Evolutionary conservation across 2,113 vertebrate genomes (phyloP).

Genomic region (Origma solitaria): DNA sequence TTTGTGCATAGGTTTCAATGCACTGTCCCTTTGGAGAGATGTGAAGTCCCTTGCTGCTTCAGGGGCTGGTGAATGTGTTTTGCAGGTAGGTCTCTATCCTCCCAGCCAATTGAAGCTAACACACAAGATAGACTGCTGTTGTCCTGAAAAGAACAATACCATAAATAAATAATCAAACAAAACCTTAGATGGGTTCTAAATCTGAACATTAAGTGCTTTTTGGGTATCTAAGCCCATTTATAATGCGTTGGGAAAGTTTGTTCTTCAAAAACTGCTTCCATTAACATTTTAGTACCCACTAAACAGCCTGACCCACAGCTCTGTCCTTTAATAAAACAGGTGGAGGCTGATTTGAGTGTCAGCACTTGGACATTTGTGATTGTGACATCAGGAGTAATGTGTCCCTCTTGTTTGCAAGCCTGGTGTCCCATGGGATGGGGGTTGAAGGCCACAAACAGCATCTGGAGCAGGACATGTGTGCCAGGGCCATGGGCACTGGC

Average conservation of each 20-base stretch:
- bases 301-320: conserved; percentile 36
- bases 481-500: neutral
- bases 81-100: neutral
- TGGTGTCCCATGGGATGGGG: neutral
- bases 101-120: neutral
- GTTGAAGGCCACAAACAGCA: neutral
- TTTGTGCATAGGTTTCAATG: neutral
- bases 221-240: neutral
- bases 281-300: conserved; percentile 51
- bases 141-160: neutral
- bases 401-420: neutral
- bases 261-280: conserved; percentile 9
- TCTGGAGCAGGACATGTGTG: neutral
- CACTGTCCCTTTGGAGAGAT: neutral
- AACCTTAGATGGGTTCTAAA: neutral
- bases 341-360: neutral
- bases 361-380: conserved; percentile 13
- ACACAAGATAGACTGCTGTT: neutral
- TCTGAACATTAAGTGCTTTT: neutral
- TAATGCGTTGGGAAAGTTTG: neutral
- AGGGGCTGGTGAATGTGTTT: neutral
- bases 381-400: neutral
- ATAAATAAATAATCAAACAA: conserved; percentile 23
- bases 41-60: neutral
- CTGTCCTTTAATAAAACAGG: conserved; percentile 21